Evolutionary conservation across 1,140 invertebrate genomes (phyloP).

Genomic region (Batillaria attramentaria): DNA sequence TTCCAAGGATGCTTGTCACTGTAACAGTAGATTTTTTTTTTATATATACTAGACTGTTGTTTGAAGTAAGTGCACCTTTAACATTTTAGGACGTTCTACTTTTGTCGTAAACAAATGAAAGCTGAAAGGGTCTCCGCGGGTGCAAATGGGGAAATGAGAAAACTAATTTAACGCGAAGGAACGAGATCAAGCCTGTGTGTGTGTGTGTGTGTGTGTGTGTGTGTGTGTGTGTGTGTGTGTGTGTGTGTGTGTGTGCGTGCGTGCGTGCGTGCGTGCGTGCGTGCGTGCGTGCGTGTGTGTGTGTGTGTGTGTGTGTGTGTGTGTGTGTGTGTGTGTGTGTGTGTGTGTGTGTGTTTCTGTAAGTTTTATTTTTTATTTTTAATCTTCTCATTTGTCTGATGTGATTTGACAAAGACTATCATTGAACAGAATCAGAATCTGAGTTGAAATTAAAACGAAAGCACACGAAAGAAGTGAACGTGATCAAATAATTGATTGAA

Average conservation of each 20-base stretch:
- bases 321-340: background rate
- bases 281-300: background rate
- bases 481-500: background rate
- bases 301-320: background rate
- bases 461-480: background rate
- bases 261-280: background rate
- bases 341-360: background rate
- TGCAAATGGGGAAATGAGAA: no score
- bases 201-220: no score
- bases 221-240: background rate
- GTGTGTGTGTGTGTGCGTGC: background rate
- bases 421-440: no score
- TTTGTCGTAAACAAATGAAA: no score
- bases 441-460: no score
- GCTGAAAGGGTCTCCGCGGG: no score
- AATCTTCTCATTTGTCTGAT: background rate
- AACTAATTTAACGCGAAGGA: no score
- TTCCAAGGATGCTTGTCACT: no score
- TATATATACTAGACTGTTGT: constrained; percentile 51
- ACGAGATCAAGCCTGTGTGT: no score
- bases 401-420: background rate
- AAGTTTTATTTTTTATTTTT: background rate
- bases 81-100: no score
- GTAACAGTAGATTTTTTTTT: background rate
- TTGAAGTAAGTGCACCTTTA: constrained; percentile 45